These are phyloP conservation scores for Phenganax subtilis DNA, from an alignment of 92 coral and sea anemone species.

Conservation along the genomic window DNA sequence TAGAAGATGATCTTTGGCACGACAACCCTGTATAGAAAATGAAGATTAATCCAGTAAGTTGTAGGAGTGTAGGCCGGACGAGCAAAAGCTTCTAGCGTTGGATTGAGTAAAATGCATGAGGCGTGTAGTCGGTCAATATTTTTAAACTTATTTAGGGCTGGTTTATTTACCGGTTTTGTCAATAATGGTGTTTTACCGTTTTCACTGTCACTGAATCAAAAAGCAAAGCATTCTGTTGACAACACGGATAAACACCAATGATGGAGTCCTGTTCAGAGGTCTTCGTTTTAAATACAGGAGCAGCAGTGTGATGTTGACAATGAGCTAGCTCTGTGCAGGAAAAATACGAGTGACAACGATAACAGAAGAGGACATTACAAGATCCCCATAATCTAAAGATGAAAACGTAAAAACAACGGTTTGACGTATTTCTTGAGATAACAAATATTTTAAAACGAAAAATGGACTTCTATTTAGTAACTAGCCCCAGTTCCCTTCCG, in stretches of 20 bases:
- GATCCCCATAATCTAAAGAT: slow-evolving; percentile 76
- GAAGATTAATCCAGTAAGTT: no score
- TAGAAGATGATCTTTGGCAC: slow-evolving; percentile 26
- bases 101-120: no score
- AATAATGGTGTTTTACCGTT: slow-evolving; percentile 45
- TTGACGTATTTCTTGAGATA: not conserved
- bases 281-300: slow-evolving; percentile 52
- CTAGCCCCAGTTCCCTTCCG: no score
- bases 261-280: slow-evolving; percentile 36
- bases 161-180: no score
- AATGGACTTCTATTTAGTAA: no score
- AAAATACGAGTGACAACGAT: slow-evolving; percentile 72
- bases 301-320: slow-evolving; percentile 73
- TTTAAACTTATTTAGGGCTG: no score
- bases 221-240: slow-evolving; percentile 76
- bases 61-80: not conserved
- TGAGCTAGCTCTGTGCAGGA: slow-evolving; percentile 81
- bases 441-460: no score
- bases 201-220: slow-evolving; percentile 73
- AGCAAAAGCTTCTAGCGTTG: no score
- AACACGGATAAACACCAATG: slow-evolving; percentile 81
- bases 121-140: no score
- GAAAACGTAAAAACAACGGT: not conserved
- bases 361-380: slow-evolving; percentile 64
- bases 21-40: slow-evolving; percentile 9